Conservation (phyloP, 2,888 invertebrate genomes). For the Amphimallon solstitiale region DNA sequence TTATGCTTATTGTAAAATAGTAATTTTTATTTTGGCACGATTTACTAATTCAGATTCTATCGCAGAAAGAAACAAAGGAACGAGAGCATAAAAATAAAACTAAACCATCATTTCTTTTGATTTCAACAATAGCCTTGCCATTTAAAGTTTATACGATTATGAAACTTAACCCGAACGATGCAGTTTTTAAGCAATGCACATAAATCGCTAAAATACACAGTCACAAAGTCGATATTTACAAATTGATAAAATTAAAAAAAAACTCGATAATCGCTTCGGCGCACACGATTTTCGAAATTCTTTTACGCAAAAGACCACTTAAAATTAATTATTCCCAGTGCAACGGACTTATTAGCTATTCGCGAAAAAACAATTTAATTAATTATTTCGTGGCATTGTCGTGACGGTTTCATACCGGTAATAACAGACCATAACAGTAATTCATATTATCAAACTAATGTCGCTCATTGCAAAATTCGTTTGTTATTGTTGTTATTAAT, state of each 20-base stretch:
- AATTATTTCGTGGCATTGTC: constrained; percentile 21
- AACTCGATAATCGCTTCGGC: background rate
- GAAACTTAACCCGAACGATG: constrained; percentile 1
- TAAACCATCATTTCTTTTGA: background rate
- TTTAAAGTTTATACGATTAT: constrained; percentile 9
- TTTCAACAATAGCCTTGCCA: constrained; percentile 21
- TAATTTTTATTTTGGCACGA: background rate
- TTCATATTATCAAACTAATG: constrained; percentile 7
- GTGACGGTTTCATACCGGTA: background rate
- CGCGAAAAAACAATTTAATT: constrained; percentile 15
- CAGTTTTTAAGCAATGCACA: background rate
- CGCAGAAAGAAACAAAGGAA: constrained; percentile 15
- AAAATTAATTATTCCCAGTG: constrained; percentile 13
- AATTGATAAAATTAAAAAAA: constrained; percentile 10
- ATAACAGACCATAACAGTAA: background rate
- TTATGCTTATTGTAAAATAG: no score
- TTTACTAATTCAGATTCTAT: constrained; percentile 7
- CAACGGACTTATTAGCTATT: constrained; percentile 5
- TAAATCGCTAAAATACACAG: background rate
- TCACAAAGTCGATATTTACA: constrained; percentile 16
- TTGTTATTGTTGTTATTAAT: no score
- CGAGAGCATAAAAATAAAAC: constrained; percentile 2
- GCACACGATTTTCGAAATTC: constrained; percentile 1
- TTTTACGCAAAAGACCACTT: constrained; percentile 20
- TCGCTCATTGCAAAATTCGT: constrained; percentile 7